Evolutionary conservation across 2,888 invertebrate genomes (phyloP), one percentile per base, ranked within the genome.

Genomic region (Ectobius pallidus): DNA sequence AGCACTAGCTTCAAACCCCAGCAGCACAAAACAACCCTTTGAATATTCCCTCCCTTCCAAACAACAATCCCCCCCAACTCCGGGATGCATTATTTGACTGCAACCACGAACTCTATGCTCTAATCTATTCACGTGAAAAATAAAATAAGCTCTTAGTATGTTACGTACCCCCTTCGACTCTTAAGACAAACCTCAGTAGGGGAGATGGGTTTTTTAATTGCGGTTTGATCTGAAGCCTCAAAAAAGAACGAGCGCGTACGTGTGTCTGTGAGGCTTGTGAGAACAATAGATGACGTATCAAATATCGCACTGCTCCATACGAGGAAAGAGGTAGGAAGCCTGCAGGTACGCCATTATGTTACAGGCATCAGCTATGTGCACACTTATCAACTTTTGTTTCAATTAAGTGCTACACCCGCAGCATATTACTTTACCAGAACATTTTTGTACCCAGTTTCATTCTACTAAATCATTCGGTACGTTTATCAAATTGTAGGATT

Each of bases 11-110:
- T 63, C 63, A 63, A 63, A 63, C 63, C 63, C 63, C 63, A 63
- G 25, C 55, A 55, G 25, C 25, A 22, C 22, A 22, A 55, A 55
- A 55, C 22, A 22, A 55, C 63, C 42, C 63, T 63, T 63, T 63
- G 63, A 63, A 63, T 63, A 42, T 14, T 42, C 25, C 63, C 42
- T 20, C 32, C 16, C 16, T 20, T 16, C 61, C 14, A 9, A 9
- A 39, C 34, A 39, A 18, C 9, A 39, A 39, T 16, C 1, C 20
- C 44, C 44, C 44, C 44, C 42, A 65, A 44, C 44, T n/a, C n/a
- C n/a, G n/a, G n/a, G n/a, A n/a, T n/a, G 44, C 44, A 65, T 27
- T 65, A 65, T 65, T 65, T 65, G 65, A 46, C 65, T 65, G 46
- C 42, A 65, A 46, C 63, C 20, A 22, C 42, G 6, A 39, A 20